Evolutionary conservation across 1,140 invertebrate genomes (phyloP).

Genomic region (Drosophila sucinea): DNA sequence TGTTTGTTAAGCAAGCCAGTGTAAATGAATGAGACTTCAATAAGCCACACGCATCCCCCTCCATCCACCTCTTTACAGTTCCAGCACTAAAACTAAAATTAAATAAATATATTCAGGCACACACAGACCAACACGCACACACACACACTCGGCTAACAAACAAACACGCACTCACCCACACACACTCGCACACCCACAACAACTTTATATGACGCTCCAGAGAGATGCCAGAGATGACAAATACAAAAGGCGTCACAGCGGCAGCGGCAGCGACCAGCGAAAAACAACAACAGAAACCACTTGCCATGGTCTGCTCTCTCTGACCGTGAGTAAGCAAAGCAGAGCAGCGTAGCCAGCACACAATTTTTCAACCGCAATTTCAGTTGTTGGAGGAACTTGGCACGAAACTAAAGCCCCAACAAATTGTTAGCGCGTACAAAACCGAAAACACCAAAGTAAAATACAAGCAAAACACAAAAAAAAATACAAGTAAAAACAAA

Average conservation of each 20-base stretch:
- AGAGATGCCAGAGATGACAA: constrained; percentile 39
- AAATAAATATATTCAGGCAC: constrained; percentile 45
- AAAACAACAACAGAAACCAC: constrained; percentile 28
- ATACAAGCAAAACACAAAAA: constrained; percentile 43
- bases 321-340: background rate
- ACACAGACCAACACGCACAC: constrained; percentile 8
- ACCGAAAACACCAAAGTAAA: constrained; percentile 19
- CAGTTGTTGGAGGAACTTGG: constrained; percentile 74
- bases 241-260: constrained; percentile 6
- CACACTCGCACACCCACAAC: background rate
- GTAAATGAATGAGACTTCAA: constrained; percentile 4
- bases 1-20: background rate
- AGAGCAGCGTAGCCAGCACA: constrained; percentile 17
- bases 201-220: constrained; percentile 10
- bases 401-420: constrained; percentile 49
- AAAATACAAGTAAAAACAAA: constrained; percentile 57
- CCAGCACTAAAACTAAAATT: constrained; percentile 43
- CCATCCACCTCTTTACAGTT: background rate
- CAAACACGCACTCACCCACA: background rate
- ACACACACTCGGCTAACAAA: constrained; percentile 17
- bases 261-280: constrained; percentile 12
- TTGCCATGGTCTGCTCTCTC: constrained; percentile 35
- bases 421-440: constrained; percentile 41
- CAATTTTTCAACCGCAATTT: constrained; percentile 48
- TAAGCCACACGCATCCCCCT: background rate